These are phyloP conservation scores for Erebia palarica DNA, from an alignment of 2,888 invertebrate genomes.

Conservation along the genomic window DNA sequence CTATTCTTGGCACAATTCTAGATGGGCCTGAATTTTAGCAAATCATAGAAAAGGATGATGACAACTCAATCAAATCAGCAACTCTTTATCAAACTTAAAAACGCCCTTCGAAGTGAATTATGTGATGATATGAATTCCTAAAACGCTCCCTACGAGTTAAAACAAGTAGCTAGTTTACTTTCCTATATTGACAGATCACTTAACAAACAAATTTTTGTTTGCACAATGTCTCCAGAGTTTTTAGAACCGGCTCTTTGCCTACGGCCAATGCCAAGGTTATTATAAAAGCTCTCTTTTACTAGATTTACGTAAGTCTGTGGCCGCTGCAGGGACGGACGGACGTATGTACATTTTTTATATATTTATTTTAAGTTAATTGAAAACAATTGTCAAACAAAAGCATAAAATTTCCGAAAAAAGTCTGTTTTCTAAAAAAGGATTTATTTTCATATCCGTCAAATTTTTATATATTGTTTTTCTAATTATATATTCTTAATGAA, in stretches of 20 bases:
- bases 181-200: constrained; percentile 14
- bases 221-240: constrained; percentile 4
- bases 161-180: background rate
- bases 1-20: too few species aligned
- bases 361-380: constrained; percentile 7
- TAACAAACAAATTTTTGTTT: constrained; percentile 10
- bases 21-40: too few species aligned
- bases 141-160: background rate
- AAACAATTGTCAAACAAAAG: background rate
- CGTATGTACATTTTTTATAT: constrained; percentile 54
- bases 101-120: too few species aligned
- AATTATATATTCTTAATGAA: too few species aligned
- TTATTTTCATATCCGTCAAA: too few species aligned
- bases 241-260: constrained; percentile 27
- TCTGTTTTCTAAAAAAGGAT: too few species aligned
- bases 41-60: too few species aligned
- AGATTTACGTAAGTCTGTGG: constrained; percentile 51
- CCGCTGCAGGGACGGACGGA: constrained; percentile 43
- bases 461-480: too few species aligned
- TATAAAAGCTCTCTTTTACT: constrained; percentile 52
- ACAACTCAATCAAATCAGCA: too few species aligned
- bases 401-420: background rate
- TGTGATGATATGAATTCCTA: background rate
- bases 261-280: constrained; percentile 57
- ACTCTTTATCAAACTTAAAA: too few species aligned